Base-by-base conservation (phyloP, 2,888 invertebrate genomes). In the Dryomyza anilis region DNA sequence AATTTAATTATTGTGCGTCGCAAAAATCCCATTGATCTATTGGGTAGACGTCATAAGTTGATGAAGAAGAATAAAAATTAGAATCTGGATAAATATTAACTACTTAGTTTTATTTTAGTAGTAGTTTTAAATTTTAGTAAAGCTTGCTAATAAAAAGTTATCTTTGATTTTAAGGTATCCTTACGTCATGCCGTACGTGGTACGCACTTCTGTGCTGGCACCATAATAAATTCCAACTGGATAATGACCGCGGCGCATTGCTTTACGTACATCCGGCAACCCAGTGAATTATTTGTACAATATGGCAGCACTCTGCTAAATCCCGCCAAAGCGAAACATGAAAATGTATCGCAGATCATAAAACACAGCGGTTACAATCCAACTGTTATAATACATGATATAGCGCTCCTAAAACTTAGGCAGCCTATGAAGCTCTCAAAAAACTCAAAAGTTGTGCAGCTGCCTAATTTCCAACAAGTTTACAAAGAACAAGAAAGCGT, bases 1-100 rank as follows among this genome's bases (percentile, higher is more conserved):
- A 67, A 78, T 46, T 64, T 78, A 1, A 72, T 75, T 46, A 72
- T 76, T 39, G 70, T 70, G 3, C 70, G 72, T 6, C n/a, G 57
- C 7, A 67, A 70, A n/a, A 72, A 70, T 3, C 60, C 65, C 3
- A 6, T 33, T 2, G 7, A 39, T 12, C 14, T 3, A 2, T 12
- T n/a, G 3, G 8, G 2, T 2, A 6, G n/a, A n/a, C 39, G 39
- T 14, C 8, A 39, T n/a, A 39, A 39, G 39, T 39, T 39, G 39
- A 52, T 25, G 36, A 23, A 46, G 50, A 33, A 45, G 65, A 48
- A 39, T 56, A 39, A 19, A 58, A 30, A 8, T 36, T 55, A 10
- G n/a, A 53, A 55, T 45, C n/a, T n/a, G n/a, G n/a, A n/a, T n/a
- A n/a, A n/a, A n/a, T n/a, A n/a, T n/a, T n/a, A n/a, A n/a, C n/a